Conservation (phyloP, 2,888 invertebrate genomes). For the Ypsolopha sequella region DNA sequence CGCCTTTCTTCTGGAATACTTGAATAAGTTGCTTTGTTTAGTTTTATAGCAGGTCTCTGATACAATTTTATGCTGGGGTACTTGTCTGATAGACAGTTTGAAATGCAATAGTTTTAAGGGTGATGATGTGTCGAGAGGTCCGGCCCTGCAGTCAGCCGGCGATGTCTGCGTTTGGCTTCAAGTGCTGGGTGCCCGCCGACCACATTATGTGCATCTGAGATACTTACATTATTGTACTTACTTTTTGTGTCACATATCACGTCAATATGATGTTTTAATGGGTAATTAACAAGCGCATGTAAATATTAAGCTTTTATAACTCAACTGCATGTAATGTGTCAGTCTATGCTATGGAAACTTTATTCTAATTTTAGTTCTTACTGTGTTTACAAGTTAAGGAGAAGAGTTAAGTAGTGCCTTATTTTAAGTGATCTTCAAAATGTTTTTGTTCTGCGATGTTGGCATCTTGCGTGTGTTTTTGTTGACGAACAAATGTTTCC, state of each 20-base stretch:
- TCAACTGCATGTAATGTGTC: neutral
- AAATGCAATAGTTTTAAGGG: too few species aligned
- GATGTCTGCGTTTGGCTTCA: conserved; percentile 2
- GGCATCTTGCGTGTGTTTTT: too few species aligned
- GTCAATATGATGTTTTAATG: conserved; percentile 30
- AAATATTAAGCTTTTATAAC: neutral
- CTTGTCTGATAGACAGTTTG: too few species aligned
- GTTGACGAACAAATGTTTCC: neutral
- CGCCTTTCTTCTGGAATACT: too few species aligned
- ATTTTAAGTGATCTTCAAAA: conserved; percentile 21
- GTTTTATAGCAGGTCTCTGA: too few species aligned
- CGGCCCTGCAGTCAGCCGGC: too few species aligned
- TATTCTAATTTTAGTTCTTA: neutral
- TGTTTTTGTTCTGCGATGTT: too few species aligned
- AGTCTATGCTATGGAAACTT: neutral
- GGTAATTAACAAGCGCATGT: neutral
- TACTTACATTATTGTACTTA: conserved; percentile 34
- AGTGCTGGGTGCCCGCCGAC: conserved; percentile 29
- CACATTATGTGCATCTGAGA: conserved; percentile 22
- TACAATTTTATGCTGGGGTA: too few species aligned
- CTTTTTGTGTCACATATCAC: conserved; percentile 43
- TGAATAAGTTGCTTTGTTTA: too few species aligned
- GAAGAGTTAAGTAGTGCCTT: conserved; percentile 40
- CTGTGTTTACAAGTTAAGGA: neutral
- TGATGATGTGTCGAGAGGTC: too few species aligned